These are phyloP conservation scores for Gallinago paraguaiae DNA, from an alignment of 2,113 vertebrate species.

Conservation along the genomic window DNA sequence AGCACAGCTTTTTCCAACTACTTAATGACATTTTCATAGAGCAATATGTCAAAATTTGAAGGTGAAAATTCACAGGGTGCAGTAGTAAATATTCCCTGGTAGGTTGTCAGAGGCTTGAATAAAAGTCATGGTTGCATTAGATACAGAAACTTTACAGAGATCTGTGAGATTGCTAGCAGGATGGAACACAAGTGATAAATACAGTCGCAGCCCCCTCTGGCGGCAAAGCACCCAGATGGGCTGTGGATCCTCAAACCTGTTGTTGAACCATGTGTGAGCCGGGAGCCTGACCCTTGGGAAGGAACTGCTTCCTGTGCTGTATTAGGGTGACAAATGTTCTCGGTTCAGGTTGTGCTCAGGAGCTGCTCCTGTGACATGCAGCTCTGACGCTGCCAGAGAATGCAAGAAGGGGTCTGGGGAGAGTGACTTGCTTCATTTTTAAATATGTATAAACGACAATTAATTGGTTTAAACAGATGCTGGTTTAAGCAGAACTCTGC, in stretches of 20 bases:
- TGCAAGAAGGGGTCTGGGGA: not conserved
- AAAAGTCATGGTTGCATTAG: not conserved
- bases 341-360: not conserved
- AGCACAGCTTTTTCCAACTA: not conserved
- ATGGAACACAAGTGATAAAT: not conserved
- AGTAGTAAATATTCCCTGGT: not conserved
- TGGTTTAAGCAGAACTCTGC: not conserved
- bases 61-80: not conserved
- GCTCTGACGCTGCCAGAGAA: not conserved
- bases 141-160: not conserved
- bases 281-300: not conserved
- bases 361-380: fast-evolving
- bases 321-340: too few relatives aligned
- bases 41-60: not conserved
- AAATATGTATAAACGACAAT: not conserved
- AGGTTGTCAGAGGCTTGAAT: not conserved
- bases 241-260: not conserved
- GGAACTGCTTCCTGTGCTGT: not conserved
- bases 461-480: not conserved
- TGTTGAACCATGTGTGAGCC: fast-evolving
- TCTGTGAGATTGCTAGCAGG: not conserved
- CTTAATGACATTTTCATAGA: not conserved
- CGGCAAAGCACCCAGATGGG: not conserved
- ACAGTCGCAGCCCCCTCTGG: not conserved
- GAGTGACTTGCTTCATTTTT: not conserved